These are phyloP conservation scores for Petrocephalus schoutedeni DNA, from an alignment of 2,797 vertebrate genomes.

Conservation along the genomic window DNA sequence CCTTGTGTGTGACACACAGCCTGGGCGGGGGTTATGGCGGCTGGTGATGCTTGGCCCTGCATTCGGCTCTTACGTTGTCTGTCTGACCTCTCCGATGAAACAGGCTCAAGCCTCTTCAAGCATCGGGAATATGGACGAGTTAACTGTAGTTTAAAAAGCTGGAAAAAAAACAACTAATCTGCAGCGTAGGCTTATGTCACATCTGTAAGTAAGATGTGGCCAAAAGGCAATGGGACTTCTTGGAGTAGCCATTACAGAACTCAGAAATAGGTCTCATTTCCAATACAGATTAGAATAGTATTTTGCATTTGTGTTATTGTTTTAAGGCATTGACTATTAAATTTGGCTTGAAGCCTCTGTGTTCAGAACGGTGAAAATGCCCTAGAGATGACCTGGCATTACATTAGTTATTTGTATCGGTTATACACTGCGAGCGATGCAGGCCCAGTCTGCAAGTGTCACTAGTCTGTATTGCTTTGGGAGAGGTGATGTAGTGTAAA, in stretches of 20 bases:
- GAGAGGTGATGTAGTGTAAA: not conserved
- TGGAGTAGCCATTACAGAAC: not conserved
- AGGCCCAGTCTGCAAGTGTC: not conserved
- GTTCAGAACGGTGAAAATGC: not conserved
- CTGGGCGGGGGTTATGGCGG: not conserved
- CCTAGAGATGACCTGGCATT: not conserved
- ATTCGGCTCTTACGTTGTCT: not conserved
- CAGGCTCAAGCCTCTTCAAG: not conserved
- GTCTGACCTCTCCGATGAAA: not conserved
- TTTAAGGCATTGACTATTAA: constrained; percentile 12
- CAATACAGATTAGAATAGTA: not conserved
- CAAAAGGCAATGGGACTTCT: not conserved
- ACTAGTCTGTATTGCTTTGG: not conserved
- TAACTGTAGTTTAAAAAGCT: not conserved
- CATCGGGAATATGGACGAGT: not conserved
- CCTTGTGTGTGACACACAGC: not conserved
- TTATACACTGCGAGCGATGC: not conserved
- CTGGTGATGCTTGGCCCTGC: not conserved
- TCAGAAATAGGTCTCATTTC: not conserved
- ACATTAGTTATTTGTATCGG: not conserved
- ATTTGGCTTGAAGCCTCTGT: constrained; percentile 1
- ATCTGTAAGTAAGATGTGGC: not conserved
- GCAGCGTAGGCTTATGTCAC: not conserved
- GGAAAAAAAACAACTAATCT: not conserved
- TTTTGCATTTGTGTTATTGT: not conserved